Base-by-base conservation (phyloP, 2,797 vertebrate genomes). In the Sebastes minor region DNA sequence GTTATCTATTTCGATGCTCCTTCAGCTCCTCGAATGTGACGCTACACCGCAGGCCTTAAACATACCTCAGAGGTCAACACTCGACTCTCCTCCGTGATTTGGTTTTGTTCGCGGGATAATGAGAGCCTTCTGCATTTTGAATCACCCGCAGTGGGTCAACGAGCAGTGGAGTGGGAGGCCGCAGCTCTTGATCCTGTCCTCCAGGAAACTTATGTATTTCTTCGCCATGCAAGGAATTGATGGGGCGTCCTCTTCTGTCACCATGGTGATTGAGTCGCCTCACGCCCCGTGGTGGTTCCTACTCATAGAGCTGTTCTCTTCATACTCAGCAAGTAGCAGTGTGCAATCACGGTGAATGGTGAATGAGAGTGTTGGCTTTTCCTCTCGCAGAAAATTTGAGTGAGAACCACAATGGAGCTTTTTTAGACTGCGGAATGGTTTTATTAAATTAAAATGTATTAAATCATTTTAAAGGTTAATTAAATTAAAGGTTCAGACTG, bases 201-300 rank as follows among this genome's bases (percentile, higher is more conserved):
- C 35, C 74, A 30, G 56, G 8, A 66, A 42, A 64, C 81, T 61
- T 81, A 89, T 82, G 71, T 68, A 77, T 87, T 88, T 74, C 66
- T 74, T 70, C 13, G 4, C 52, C 55, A 49, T 71, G 78, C 33
- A 22, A 62, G 66, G 49, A 85, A 71, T 18, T 63, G 83, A 87
- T 75, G 52, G 77, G 49, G 49, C 12, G 12, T 67, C 57, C 76
- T 79, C 76, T 71, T 74, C 27, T 86, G 85, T 92, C 88, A 71
- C 82, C 88, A 88, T 85, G 85, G 89, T 76, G 86, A 95, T 73
- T 84, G 66, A 86, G 74, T 92, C 74, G 82, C 86, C 85, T 87
- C 80, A n/a, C 13, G 14, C 33, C 70, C 23, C 12, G 25, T 69
- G 28, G 76, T 74, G 64, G 53, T 60, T 83, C 72, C 59, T 49